Conservation (phyloP, 1,140 invertebrate species). For the Eumaeus atala region DNA sequence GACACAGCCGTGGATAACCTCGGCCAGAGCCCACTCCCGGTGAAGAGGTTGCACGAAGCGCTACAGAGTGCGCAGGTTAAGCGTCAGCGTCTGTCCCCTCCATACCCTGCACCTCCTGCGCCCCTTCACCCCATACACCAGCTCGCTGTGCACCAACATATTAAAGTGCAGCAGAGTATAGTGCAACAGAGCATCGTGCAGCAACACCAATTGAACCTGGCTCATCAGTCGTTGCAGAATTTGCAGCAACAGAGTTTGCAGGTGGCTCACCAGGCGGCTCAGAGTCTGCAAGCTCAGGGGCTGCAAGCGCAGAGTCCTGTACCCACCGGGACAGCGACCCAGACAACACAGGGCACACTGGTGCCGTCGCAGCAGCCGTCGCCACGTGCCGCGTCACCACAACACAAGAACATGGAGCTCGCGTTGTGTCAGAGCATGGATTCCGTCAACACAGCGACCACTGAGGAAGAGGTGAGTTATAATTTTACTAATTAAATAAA, state of each 20-base stretch:
- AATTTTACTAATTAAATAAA: no score
- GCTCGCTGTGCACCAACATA: conserved; percentile 64
- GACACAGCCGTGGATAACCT: conserved; percentile 71
- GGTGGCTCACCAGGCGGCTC: conserved; percentile 47
- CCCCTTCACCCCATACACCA: conserved; percentile 61
- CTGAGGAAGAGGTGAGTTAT: conserved; percentile 90
- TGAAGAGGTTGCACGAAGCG: conserved; percentile 71
- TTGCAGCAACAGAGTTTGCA: conserved; percentile 55
- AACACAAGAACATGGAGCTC: conserved; percentile 71
- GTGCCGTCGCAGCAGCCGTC: conserved; percentile 60
- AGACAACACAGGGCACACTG: conserved; percentile 51
- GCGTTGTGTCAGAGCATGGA: conserved; percentile 89
- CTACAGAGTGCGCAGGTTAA: conserved; percentile 68
- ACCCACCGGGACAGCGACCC: conserved; percentile 41
- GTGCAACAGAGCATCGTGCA: conserved; percentile 67
- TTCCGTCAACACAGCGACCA: conserved; percentile 92
- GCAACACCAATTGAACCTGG: conserved; percentile 65
- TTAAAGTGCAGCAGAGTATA: conserved; percentile 67
- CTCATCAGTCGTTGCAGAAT: conserved; percentile 62
- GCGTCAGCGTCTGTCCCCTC: conserved; percentile 67
- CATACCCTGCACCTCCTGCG: conserved; percentile 51
- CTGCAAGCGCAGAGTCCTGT: conserved; percentile 49
- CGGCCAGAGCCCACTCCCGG: conserved; percentile 67
- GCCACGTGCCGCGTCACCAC: conserved; percentile 52
- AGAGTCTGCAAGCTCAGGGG: conserved; percentile 47